Conservation (phyloP, 2,113 vertebrate species). For the Crotophaga sulcirostris region DNA sequence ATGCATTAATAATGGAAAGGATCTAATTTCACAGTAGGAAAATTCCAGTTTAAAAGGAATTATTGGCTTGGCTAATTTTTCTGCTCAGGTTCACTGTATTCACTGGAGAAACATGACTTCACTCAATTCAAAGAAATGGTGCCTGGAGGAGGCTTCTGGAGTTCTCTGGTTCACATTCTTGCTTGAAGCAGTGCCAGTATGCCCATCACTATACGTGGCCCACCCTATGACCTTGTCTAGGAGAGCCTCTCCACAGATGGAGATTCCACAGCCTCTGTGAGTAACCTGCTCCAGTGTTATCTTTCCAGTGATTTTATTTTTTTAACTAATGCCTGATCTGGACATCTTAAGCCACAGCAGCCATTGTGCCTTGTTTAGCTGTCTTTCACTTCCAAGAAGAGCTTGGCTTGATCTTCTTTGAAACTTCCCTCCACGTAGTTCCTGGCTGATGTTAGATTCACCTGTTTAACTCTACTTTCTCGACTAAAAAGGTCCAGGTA, state of each 20-base stretch:
- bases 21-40: not conserved
- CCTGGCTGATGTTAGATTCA: not conserved
- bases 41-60: not conserved
- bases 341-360: not conserved
- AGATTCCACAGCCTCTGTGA: not conserved
- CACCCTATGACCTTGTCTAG: fast-evolving
- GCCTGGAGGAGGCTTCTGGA: not conserved
- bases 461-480: not conserved
- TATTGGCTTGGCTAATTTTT: not conserved
- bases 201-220: not conserved
- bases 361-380: not conserved
- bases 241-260: not conserved
- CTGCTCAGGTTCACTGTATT: not conserved
- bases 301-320: not conserved
- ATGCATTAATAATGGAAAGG: not conserved
- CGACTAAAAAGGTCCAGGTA: not conserved
- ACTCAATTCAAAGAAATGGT: not conserved
- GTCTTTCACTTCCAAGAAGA: not conserved
- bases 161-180: not conserved
- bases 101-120: not conserved
- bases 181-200: not conserved
- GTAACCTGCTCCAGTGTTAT: not conserved
- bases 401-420: not conserved
- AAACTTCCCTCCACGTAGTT: not conserved
- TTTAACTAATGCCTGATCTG: not conserved